A percentile compares a stretch with the other conserved stretches of the same genome.
Conservation (phyloP, 2,797 vertebrate species). For the Sebastes jordani region DNA sequence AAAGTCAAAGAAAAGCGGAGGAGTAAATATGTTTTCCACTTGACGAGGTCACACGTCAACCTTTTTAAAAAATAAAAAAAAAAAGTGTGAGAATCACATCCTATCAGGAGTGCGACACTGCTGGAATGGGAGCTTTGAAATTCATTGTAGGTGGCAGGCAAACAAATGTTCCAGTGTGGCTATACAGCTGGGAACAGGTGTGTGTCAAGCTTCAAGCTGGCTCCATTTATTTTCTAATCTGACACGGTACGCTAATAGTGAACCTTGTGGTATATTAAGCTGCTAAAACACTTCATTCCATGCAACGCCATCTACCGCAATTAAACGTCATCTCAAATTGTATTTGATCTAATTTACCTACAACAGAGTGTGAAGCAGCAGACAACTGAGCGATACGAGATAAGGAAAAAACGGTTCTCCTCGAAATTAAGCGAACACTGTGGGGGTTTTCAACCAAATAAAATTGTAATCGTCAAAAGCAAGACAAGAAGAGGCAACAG, state of each 20-base stretch:
- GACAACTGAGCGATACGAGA: neutral
- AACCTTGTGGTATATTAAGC: conserved; percentile 22
- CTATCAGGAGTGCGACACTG: conserved; percentile 48
- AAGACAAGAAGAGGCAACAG: neutral
- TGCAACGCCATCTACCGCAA: conserved; percentile 4
- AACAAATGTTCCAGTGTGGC: conserved; percentile 56
- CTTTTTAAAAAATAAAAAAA: neutral
- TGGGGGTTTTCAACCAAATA: neutral
- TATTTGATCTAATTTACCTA: conserved; percentile 15
- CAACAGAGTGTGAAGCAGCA: neutral
- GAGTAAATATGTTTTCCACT: conserved; percentile 52
- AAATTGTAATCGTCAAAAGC: neutral
- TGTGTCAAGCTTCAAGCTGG: conserved; percentile 62
- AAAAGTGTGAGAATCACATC: conserved; percentile 39
- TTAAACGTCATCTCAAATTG: conserved; percentile 1
- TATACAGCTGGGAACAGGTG: conserved; percentile 66
- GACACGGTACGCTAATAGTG: conserved; percentile 44
- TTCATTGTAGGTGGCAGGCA: conserved; percentile 65
- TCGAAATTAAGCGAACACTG: neutral
- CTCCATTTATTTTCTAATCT: conserved; percentile 55
- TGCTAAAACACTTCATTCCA: conserved; percentile 19
- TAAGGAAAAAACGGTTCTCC: neutral
- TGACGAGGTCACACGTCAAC: conserved; percentile 63
- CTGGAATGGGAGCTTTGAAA: conserved; percentile 62
- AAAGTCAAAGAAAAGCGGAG: conserved; percentile 51